Percentiles rank a stretch among this genome's conserved stretches.
Evolutionary conservation across 2,113 vertebrate species (phyloP).

Genomic region (Neogobius melanostomus): DNA sequence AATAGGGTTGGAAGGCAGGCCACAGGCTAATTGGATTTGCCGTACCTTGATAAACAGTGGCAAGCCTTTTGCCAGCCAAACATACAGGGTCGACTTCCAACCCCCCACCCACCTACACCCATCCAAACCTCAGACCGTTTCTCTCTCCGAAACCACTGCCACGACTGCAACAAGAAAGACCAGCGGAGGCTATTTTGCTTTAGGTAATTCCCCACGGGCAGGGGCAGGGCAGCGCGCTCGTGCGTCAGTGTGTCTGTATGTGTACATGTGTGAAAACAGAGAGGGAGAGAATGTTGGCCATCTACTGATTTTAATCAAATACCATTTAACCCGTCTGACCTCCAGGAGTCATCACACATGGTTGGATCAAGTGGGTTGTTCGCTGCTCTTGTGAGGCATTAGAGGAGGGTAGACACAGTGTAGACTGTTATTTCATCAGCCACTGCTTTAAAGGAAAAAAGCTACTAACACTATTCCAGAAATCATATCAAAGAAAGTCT

Average conservation of each 20-base stretch:
- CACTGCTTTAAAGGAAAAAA: conserved; percentile 46
- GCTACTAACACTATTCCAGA: conserved; percentile 37
- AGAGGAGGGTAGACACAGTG: conserved; percentile 46
- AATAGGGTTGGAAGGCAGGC: conserved; percentile 93
- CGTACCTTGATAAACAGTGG: conserved; percentile 90
- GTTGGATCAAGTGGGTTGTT: conserved; percentile 68
- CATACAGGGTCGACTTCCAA: conserved; percentile 66
- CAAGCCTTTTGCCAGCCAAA: conserved; percentile 79
- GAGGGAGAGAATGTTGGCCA: conserved; percentile 69
- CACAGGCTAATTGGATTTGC: conserved; percentile 98
- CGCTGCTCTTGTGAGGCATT: conserved; percentile 61
- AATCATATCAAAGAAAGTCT: conserved; percentile 35
- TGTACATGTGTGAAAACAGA: conserved; percentile 49
- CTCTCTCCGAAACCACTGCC: conserved; percentile 45
- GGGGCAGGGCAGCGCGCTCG: conserved; percentile 50
- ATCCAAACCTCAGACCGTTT: conserved; percentile 19
- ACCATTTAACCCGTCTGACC: conserved; percentile 81
- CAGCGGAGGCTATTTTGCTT: conserved; percentile 68
- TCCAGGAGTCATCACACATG: conserved; percentile 76
- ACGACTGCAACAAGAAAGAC: conserved; percentile 56
- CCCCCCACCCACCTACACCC: conserved; percentile 2
- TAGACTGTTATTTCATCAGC: conserved; percentile 55
- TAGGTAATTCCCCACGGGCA: conserved; percentile 71
- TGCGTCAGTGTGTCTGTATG: conserved; percentile 34
- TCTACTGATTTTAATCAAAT: conserved; percentile 85